phyloP scores from a whole-genome alignment of 2,888 invertebrate genomes.

The Epistrophella euchroma region DNA sequence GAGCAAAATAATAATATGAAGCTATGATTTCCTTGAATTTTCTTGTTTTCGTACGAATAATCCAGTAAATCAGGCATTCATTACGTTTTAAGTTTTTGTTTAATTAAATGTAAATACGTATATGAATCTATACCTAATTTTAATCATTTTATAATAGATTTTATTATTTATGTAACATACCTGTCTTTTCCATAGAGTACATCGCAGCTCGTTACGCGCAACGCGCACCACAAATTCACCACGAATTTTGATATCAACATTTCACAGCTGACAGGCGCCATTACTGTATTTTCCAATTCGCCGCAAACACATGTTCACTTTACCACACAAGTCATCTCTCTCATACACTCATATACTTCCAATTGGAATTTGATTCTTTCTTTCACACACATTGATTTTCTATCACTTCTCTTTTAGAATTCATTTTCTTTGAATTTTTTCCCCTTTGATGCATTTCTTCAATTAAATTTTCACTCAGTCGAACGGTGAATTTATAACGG shows the following conservation, averaged over 20 bases:
- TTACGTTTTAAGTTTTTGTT: too few relatives aligned
- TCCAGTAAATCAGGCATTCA: too few relatives aligned
- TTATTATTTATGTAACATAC: not conserved
- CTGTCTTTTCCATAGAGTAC: not conserved
- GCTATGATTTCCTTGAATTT: too few relatives aligned
- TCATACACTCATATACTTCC: constrained; percentile 8
- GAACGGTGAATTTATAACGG: constrained; percentile 59
- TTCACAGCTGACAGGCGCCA: constrained; percentile 11
- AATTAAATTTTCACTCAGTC: constrained; percentile 48
- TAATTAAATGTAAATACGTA: too few relatives aligned
- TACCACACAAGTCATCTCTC: not conserved
- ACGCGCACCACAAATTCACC: constrained; percentile 18
- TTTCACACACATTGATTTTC: constrained; percentile 34
- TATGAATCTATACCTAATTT: too few relatives aligned
- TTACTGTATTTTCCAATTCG: constrained; percentile 48
- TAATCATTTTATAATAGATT: too few relatives aligned
- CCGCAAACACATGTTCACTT: constrained; percentile 54
- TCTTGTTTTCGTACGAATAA: too few relatives aligned
- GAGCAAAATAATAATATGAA: too few relatives aligned
- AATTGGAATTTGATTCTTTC: constrained; percentile 18
- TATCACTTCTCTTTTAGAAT: constrained; percentile 7
- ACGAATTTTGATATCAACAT: constrained; percentile 6
- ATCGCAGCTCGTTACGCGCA: not conserved
- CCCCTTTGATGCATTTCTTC: constrained; percentile 45
- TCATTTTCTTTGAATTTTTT: constrained; percentile 30